Base-by-base conservation (phyloP, 1,140 invertebrate species). In the Papilio xuthus region DNA sequence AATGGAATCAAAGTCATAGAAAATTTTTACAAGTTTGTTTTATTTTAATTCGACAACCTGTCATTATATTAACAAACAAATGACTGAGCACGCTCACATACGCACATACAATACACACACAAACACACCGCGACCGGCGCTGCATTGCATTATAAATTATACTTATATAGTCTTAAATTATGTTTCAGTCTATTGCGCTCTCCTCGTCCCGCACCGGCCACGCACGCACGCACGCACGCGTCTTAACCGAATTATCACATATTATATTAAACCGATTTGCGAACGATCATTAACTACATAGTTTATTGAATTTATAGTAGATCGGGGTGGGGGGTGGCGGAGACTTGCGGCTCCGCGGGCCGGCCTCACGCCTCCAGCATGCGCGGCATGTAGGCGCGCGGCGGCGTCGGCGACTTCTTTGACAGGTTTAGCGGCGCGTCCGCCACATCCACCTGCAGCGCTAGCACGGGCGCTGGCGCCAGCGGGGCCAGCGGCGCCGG, bases 401-500 rank as follows among this genome's bases (percentile, higher is more conserved):
- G 89, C 81, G 97, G 97, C 83, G 97, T 97, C 79, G 97, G 97
- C 79, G 97, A 97, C 91, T 98, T 98, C 94, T 98, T 98, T 85
- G 97, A 98, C 74, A 98, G 95, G 94, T 98, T 98, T 60, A 98
- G 94, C 47, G 97, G 97, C 78, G 96, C 96, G 88, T 97, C 97
- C 76, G 96, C 96, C 79, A 97, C 97, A 89, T 97, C 97, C 73
- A 98, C 94, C 88, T 97, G 97, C 88, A 97, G 95, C 89, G 96
- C 95, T 80, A 95, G 93, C 80, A 94, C 90, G 44, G 86, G 90
- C 88, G 88, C 90, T 26, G 87, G 90, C 77, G 94, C 89, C 3
- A 95, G 94, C 18, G 94, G 95, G 81, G 42, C 80, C 78, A 70
- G 80, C 79, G 23, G 81, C 70, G 85, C 86, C 50, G 18, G 82